Conservation (phyloP, 2,113 vertebrate genomes). For the Tenrec ecaudatus region DNA sequence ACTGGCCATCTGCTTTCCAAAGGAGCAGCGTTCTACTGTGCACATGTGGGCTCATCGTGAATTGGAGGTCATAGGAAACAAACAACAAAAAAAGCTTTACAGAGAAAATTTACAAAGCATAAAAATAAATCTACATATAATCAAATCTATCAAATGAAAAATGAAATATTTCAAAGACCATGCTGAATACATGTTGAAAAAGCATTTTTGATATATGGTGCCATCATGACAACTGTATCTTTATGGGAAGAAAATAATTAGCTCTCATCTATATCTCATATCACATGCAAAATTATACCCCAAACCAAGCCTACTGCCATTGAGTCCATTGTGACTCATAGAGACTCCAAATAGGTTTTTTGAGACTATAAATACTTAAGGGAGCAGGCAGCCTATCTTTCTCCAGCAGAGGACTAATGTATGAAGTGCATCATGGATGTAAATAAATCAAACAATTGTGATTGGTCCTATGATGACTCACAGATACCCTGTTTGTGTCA, state of each 20-base stretch:
- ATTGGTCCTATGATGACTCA: no score
- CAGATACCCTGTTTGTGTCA: not conserved
- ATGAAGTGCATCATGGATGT: not conserved
- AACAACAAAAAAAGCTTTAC: not conserved
- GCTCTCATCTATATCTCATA: not conserved
- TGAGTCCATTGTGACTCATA: no score
- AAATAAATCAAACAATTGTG: not conserved
- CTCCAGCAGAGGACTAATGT: no score
- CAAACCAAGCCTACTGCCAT: no score
- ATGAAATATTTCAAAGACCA: not conserved
- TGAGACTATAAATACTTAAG: no score
- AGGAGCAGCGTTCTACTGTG: not conserved
- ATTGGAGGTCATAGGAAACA: not conserved
- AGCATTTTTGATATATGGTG: not conserved
- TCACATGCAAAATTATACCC: not conserved
- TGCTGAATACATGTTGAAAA: not conserved
- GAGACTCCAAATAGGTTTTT: no score
- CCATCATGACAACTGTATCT: not conserved
- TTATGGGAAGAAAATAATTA: not conserved
- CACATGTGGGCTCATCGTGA: not conserved
- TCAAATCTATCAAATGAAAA: conserved; percentile 8
- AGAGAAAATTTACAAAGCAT: not conserved
- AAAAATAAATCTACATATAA: not conserved
- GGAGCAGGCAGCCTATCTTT: no score
- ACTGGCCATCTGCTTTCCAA: not conserved